Base-by-base conservation (phyloP, 1,140 invertebrate species). In the Papilio machaon region DNA sequence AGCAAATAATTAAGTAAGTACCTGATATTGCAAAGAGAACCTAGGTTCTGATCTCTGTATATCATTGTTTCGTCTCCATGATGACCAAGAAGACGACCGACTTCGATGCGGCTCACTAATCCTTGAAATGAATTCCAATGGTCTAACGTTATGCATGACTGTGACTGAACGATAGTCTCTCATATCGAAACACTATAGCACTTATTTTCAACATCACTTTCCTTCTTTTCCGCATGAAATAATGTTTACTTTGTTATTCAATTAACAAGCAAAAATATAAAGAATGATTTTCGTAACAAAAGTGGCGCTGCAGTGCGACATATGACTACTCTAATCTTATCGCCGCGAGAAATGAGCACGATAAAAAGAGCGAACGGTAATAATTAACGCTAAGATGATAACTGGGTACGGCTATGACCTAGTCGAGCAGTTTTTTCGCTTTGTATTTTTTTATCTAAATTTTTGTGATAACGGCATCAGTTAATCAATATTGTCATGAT, bases 261-360 rank as follows among this genome's bases (percentile, higher is more conserved):
- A 47, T 67, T 52, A 9, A n/a, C 58, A 79, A 79, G 58, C 52
- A 47, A 85, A 80, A 83, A 87, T 78, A 80, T 75, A 77, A 80
- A 64, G 80, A 74, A 85, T 75, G 58, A 80, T 83, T 85, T 30
- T 73, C 73, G 78, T 84, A 80, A 58, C 80, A 86, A 90, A 84
- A 84, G 89, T 87, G 89, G 89, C 90, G 88, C 83, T 84, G 80
- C 67, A 60, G 75, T 84, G 76, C 82, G 82, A 87, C 92, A 91
- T 93, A 94, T 94, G 91, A 94, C 90, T 88, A 83, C n/a, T 84
- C 54, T 91, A 90, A 94, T 94, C 92, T 92, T 93, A 93, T 93
- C 92, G 82, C 77, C 47, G 38, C 79, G 89, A 90, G 89, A 88
- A 91, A 91, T 89, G 85, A 85, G 86, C 83, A 81, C 86, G 92